Conservation (phyloP, 2,113 vertebrate species). For the Patagioenas fasciata region DNA sequence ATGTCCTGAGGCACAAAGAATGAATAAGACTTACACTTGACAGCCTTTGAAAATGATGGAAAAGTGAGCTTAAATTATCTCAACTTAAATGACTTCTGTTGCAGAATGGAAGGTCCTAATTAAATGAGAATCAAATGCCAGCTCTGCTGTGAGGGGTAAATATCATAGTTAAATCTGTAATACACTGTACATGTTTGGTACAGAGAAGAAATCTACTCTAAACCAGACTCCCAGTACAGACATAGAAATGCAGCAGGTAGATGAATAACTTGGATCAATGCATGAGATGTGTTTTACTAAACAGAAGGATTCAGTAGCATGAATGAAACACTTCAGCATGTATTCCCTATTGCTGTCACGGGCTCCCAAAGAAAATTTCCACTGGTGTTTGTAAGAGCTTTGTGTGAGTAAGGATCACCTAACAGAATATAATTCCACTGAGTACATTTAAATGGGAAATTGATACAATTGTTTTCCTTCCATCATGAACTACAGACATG, state of each 20-base stretch:
- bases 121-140: neutral
- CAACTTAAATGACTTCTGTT: neutral
- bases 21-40: neutral
- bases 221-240: neutral
- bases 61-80: neutral
- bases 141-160: neutral
- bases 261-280: neutral
- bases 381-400: neutral
- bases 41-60: neutral
- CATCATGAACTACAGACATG: rapidly evolving
- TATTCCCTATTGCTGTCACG: neutral
- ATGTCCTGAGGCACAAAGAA: neutral
- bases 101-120: neutral
- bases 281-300: neutral
- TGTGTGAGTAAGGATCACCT: neutral
- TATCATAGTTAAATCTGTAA: neutral
- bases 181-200: neutral
- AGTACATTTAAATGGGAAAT: neutral
- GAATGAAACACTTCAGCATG: neutral
- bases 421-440: neutral
- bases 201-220: neutral
- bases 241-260: neutral
- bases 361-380: neutral
- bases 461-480: neutral
- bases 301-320: neutral